phyloP scores from a whole-genome alignment of 2,797 vertebrate genomes.

The Neosilurus mollespiculum region DNA sequence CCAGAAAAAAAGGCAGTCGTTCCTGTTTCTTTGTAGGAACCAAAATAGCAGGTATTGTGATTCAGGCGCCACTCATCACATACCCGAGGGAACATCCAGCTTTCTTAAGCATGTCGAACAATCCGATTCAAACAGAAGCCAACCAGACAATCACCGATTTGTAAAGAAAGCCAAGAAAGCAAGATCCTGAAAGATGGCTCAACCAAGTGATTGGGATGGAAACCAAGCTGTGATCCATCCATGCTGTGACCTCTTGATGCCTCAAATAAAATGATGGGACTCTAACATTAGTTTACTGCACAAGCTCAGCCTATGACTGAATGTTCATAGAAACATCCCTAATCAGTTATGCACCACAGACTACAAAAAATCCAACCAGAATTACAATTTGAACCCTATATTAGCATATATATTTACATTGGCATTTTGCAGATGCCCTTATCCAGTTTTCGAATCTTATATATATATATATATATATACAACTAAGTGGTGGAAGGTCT shows the following conservation, averaged over 20 bases:
- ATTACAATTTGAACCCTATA: background rate
- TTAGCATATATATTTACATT: background rate
- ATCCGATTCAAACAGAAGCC: conserved; percentile 23
- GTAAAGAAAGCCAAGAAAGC: conserved; percentile 18
- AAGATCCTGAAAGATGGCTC: background rate
- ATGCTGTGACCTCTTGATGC: conserved; percentile 37
- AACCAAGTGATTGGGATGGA: conserved; percentile 24
- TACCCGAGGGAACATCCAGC: background rate
- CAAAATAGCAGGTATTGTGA: conserved; percentile 16
- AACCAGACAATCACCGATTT: background rate
- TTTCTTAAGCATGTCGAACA: conserved; percentile 27
- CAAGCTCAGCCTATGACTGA: conserved; percentile 41
- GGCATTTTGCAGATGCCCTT: too few relatives aligned
- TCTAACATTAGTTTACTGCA: conserved; percentile 36
- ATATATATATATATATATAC: too few relatives aligned
- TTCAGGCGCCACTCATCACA: conserved; percentile 21
- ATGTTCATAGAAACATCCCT: conserved; percentile 33
- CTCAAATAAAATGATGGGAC: conserved; percentile 38
- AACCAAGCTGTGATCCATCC: conserved; percentile 37
- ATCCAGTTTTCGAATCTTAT: too few relatives aligned
- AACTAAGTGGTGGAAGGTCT: too few relatives aligned
- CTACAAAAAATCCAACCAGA: background rate
- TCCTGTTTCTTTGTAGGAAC: conserved; percentile 50
- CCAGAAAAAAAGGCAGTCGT: conserved; percentile 4
- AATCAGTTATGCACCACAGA: background rate